These are phyloP conservation scores for Trogon melanurus DNA, from an alignment of 2,113 vertebrate species.

Conservation along the genomic window DNA sequence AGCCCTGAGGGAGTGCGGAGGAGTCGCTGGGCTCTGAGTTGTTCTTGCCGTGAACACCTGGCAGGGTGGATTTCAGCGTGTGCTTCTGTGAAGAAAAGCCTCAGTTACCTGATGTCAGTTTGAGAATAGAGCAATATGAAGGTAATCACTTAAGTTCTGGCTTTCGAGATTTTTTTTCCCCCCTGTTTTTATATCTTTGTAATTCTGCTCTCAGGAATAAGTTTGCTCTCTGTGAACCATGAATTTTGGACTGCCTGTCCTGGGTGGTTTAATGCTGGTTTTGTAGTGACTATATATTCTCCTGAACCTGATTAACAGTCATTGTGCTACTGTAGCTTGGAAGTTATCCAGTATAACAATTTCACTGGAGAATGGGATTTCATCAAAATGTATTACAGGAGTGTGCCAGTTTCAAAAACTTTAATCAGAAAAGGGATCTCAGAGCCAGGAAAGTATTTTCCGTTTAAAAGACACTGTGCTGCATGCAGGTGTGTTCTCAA, in stretches of 20 bases:
- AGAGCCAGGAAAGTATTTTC: slow-evolving; percentile 4
- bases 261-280: slow-evolving; percentile 5
- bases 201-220: slow-evolving; percentile 25
- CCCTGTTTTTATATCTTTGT: neutral
- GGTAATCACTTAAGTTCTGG: neutral
- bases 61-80: neutral
- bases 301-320: slow-evolving; percentile 43
- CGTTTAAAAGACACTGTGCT: neutral
- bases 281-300: slow-evolving; percentile 18
- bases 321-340: neutral
- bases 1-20: rapidly evolving
- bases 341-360: slow-evolving; percentile 41
- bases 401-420: slow-evolving; percentile 37
- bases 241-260: neutral
- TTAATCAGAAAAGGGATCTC: slow-evolving; percentile 50
- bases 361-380: slow-evolving; percentile 47
- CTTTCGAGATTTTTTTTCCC: neutral
- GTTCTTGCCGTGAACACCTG: neutral
- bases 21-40: rapidly evolving
- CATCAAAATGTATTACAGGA: slow-evolving; percentile 49
- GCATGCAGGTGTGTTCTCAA: neutral
- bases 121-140: neutral
- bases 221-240: slow-evolving; percentile 25
- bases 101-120: neutral
- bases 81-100: neutral